Evolutionary conservation across 2,888 invertebrate species (phyloP).

Genomic region (Trachelus tabidus): DNA sequence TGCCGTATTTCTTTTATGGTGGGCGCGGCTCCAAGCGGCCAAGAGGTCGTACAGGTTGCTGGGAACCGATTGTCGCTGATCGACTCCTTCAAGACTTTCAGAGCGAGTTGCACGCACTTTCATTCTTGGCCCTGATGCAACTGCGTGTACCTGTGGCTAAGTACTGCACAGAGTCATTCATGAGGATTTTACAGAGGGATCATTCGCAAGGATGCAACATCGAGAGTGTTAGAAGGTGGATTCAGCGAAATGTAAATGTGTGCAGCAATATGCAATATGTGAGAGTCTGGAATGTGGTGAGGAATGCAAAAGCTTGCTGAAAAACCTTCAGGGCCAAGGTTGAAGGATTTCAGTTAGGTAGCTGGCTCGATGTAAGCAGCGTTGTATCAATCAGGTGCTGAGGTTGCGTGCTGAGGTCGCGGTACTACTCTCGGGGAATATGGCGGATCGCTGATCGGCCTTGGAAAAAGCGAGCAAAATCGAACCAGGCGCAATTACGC

Average conservation of each 20-base stretch:
- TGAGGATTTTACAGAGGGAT: neutral
- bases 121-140: neutral
- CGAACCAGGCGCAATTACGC: slow-evolving; percentile 58
- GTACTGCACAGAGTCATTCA: neutral
- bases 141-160: neutral
- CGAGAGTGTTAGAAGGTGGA: neutral
- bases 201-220: neutral
- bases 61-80: slow-evolving; percentile 59
- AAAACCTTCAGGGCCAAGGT: neutral
- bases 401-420: slow-evolving; percentile 53
- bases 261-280: neutral
- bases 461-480: slow-evolving; percentile 55
- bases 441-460: slow-evolving; percentile 36
- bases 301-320: neutral
- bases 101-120: slow-evolving; percentile 44
- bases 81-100: slow-evolving; percentile 30
- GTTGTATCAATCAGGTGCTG: slow-evolving; percentile 44
- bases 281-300: neutral
- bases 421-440: slow-evolving; percentile 36
- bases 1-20: slow-evolving; percentile 53
- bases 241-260: neutral
- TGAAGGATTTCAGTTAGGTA: neutral
- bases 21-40: slow-evolving; percentile 58
- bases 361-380: neutral
- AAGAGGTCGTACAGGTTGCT: slow-evolving; percentile 56